These are phyloP conservation scores for Hirtodrosophila confusa DNA, from an alignment of 2,888 invertebrate genomes.

Conservation along the genomic window DNA sequence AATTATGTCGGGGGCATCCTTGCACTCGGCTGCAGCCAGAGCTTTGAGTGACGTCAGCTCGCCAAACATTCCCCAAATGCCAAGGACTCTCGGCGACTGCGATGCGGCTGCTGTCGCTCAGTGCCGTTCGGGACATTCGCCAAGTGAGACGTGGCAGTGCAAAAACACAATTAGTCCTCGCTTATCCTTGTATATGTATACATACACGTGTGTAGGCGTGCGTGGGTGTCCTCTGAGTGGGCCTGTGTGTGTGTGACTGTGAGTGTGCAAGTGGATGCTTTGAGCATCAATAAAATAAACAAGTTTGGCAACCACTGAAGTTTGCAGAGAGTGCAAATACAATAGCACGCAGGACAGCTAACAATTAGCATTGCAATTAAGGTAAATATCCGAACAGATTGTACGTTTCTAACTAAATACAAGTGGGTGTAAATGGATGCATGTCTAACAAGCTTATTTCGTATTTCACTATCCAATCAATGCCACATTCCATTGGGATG, in stretches of 20 bases:
- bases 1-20: neutral
- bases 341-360: slow-evolving; percentile 19
- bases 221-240: slow-evolving; percentile 12
- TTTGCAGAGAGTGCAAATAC: slow-evolving; percentile 17
- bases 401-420: too few species aligned
- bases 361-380: slow-evolving; percentile 44
- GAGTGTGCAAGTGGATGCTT: slow-evolving; percentile 42
- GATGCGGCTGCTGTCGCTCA: slow-evolving; percentile 51
- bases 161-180: slow-evolving; percentile 1
- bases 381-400: too few species aligned
- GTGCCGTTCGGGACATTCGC: slow-evolving; percentile 69
- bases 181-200: neutral
- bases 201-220: slow-evolving; percentile 33
- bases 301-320: slow-evolving; percentile 52
- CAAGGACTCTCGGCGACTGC: slow-evolving; percentile 71
- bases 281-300: slow-evolving; percentile 68
- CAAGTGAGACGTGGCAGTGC: slow-evolving; percentile 60
- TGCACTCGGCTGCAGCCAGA: slow-evolving; percentile 40
- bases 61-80: slow-evolving; percentile 52
- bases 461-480: too few species aligned
- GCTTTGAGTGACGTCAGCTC: slow-evolving; percentile 74
- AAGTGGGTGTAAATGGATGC: too few species aligned
- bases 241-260: slow-evolving; percentile 9
- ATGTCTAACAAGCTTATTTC: too few species aligned
- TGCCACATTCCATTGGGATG: too few species aligned